These are phyloP conservation scores for Poecilia picta DNA, from an alignment of 2,797 vertebrate genomes.

Conservation along the genomic window DNA sequence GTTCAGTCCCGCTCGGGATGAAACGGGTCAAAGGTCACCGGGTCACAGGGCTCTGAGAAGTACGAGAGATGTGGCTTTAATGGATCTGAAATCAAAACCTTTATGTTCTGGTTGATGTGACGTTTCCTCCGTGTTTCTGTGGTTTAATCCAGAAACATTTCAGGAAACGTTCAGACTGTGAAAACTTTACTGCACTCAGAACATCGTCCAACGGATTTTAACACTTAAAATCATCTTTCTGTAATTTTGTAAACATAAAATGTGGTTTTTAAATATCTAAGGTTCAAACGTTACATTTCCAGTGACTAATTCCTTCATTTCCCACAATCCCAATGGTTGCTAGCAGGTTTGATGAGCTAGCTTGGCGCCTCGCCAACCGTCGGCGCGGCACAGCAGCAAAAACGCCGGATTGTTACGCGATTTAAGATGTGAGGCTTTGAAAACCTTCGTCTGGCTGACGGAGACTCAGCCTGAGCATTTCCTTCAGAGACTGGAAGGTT, in stretches of 20 bases:
- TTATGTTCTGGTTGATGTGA: neutral
- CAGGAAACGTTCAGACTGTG: neutral
- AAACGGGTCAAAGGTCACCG: neutral
- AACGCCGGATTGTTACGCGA: neutral
- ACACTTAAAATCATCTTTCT: neutral
- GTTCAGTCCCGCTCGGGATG: neutral
- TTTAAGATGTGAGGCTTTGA: no score
- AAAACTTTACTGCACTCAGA: neutral
- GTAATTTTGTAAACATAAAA: neutral
- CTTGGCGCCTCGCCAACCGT: no score
- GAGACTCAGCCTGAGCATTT: no score
- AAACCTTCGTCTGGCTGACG: no score
- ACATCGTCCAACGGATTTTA: neutral
- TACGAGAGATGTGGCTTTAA: neutral
- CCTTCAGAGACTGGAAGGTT: no score
- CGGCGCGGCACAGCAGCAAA: no score
- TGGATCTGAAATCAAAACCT: neutral
- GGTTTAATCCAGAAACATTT: neutral
- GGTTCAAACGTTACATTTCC: no score
- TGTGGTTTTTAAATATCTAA: neutral
- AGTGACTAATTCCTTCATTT: no score
- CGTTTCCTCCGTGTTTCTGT: neutral
- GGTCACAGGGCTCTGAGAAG: neutral
- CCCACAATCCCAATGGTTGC: no score
- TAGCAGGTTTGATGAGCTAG: no score